A percentile compares a stretch with the other conserved stretches of the same genome.
Evolutionary conservation across 1,140 invertebrate species (phyloP).

Genomic region (Galleria mellonella): DNA sequence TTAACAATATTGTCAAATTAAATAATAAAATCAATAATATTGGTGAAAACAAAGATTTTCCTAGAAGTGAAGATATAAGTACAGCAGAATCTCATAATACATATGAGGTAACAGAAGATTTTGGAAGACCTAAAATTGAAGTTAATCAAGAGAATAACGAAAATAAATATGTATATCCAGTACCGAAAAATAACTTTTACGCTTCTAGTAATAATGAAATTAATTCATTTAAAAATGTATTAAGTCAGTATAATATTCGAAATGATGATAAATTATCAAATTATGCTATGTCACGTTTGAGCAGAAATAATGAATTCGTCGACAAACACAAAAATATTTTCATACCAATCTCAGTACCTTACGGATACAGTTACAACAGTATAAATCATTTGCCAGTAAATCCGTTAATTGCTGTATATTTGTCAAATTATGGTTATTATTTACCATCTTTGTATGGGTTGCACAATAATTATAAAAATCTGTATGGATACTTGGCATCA

Average conservation of each 20-base stretch:
- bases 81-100: not conserved
- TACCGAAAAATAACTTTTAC: not conserved
- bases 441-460: slow-evolving; percentile 51
- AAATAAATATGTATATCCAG: not conserved
- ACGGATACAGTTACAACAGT: slow-evolving; percentile 61
- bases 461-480: slow-evolving; percentile 57
- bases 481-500: slow-evolving; percentile 76
- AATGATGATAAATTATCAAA: slow-evolving; percentile 35
- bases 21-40: not conserved
- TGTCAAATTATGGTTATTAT: slow-evolving; percentile 78
- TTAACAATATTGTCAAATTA: not conserved
- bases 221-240: slow-evolving; percentile 29
- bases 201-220: slow-evolving; percentile 25
- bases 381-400: slow-evolving; percentile 73
- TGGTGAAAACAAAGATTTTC: not conserved
- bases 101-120: slow-evolving; percentile 17
- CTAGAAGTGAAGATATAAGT: not conserved
- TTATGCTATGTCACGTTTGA: slow-evolving; percentile 33
- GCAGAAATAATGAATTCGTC: slow-evolving; percentile 17
- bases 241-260: slow-evolving; percentile 46
- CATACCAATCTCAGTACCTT: slow-evolving; percentile 19
- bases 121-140: not conserved
- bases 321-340: slow-evolving; percentile 13
- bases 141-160: not conserved
- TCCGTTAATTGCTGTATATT: slow-evolving; percentile 74